Evolutionary conservation across 2,113 vertebrate species (phyloP).

Genomic region (Amazona vittata): DNA sequence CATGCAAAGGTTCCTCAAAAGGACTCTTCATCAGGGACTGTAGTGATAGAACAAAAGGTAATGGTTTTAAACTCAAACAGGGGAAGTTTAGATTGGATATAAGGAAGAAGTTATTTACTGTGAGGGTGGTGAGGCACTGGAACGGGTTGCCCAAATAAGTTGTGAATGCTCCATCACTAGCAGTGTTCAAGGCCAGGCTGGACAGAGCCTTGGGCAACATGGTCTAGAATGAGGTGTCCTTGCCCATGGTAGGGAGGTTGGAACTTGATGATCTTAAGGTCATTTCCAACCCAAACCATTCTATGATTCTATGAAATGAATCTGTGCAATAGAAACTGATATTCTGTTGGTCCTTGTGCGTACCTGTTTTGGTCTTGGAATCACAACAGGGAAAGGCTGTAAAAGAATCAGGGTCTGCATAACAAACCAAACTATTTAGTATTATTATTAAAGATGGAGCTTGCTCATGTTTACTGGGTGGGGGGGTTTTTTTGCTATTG

Average conservation of each 20-base stretch:
- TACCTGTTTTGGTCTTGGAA: background rate
- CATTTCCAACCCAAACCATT: background rate
- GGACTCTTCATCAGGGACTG: background rate
- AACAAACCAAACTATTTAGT: background rate
- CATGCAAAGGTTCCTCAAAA: background rate
- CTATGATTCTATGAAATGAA: background rate
- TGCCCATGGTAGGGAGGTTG: background rate
- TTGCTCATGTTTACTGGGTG: background rate
- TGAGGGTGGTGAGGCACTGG: background rate
- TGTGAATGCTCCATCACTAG: background rate
- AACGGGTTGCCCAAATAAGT: background rate
- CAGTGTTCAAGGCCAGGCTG: no score
- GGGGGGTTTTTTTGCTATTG: fast-evolving
- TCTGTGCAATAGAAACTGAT: background rate
- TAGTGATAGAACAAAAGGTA: background rate
- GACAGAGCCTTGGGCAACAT: no score
- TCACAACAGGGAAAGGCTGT: background rate
- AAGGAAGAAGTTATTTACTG: background rate
- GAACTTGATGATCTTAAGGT: background rate
- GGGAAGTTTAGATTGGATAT: background rate
- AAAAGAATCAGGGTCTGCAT: background rate
- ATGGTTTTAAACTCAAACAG: background rate
- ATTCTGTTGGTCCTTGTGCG: background rate
- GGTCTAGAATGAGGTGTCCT: no score
- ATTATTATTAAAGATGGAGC: background rate